Percentiles rank a stretch among this genome's conserved stretches.
Conservation (phyloP, 2,113 vertebrate species). For the Corythoichthys intestinalis region DNA sequence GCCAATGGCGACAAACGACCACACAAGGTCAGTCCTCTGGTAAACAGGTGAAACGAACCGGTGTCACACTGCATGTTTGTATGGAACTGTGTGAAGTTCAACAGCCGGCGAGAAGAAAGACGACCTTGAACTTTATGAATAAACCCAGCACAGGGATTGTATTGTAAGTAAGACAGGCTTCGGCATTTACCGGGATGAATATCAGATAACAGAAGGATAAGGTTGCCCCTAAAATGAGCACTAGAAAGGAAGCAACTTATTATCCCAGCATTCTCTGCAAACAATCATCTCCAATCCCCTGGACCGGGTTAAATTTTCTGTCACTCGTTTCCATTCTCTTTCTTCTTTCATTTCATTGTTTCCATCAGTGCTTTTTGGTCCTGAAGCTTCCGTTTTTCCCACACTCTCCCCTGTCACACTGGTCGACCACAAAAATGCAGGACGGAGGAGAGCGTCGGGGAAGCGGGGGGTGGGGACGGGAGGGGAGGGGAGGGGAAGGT, state of each 20-base stretch:
- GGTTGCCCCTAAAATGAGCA: constrained; percentile 55
- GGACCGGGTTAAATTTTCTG: constrained; percentile 44
- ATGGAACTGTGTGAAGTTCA: constrained; percentile 14
- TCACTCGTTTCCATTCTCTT: constrained; percentile 52
- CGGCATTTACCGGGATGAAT: constrained; percentile 41
- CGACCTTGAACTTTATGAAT: constrained; percentile 48
- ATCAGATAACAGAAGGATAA: constrained; percentile 62
- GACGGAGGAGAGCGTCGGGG: constrained; percentile 76
- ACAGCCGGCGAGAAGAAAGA: constrained; percentile 29
- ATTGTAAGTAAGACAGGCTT: constrained; percentile 44
- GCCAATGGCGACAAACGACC: constrained; percentile 18
- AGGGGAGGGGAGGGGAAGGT: constrained; percentile 68
- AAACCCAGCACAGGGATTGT: constrained; percentile 50
- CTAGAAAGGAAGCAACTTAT: constrained; percentile 63
- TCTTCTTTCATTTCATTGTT: constrained; percentile 77
- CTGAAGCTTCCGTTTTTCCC: constrained; percentile 95
- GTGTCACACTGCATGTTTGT: background rate
- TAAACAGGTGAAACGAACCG: constrained; percentile 22
- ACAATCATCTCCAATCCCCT: constrained; percentile 60
- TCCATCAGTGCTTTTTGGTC: constrained; percentile 84
- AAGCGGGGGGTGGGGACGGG: background rate
- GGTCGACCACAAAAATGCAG: constrained; percentile 93
- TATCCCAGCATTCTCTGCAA: constrained; percentile 60
- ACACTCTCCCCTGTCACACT: constrained; percentile 94
- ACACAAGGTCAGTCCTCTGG: constrained; percentile 15